Percentiles rank a stretch among this genome's conserved stretches.
These are phyloP conservation scores for Agonopterix arenella DNA, from an alignment of 2,888 invertebrate genomes.

Conservation along the genomic window DNA sequence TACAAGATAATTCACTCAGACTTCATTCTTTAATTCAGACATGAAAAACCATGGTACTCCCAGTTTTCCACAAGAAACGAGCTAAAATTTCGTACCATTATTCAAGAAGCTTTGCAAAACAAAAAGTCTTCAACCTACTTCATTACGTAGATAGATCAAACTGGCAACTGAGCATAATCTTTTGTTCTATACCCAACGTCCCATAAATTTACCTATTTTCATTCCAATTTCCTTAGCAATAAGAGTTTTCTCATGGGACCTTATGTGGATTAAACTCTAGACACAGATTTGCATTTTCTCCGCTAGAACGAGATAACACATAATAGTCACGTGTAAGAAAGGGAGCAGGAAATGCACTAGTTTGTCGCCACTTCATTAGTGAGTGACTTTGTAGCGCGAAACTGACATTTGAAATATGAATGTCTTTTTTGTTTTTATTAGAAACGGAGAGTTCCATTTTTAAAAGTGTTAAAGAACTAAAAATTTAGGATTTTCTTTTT, in stretches of 20 bases:
- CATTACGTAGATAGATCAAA: slow-evolving; percentile 50
- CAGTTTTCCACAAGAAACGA: neutral
- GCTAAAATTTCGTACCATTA: neutral
- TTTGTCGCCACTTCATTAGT: slow-evolving; percentile 4
- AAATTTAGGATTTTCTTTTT: too few species aligned
- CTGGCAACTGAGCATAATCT: slow-evolving; percentile 33
- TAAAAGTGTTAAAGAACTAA: too few species aligned
- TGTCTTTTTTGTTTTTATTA: too few species aligned
- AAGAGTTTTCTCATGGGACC: slow-evolving; percentile 33
- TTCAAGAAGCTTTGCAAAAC: slow-evolving; percentile 1
- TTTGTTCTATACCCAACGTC: too few species aligned
- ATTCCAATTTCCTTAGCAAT: too few species aligned
- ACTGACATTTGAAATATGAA: too few species aligned
- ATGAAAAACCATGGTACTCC: too few species aligned
- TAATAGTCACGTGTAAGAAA: neutral
- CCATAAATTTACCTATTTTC: slow-evolving; percentile 3
- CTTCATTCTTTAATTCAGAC: too few species aligned
- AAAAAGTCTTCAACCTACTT: slow-evolving; percentile 29
- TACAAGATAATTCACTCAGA: too few species aligned
- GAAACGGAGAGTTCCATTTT: too few species aligned
- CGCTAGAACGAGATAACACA: slow-evolving; percentile 1
- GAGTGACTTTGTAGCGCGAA: neutral
- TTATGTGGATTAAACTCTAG: neutral
- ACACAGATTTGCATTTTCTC: slow-evolving; percentile 3
- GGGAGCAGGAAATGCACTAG: slow-evolving; percentile 1